Conservation (phyloP, 2,113 vertebrate species). For the Leiothrix lutea region DNA sequence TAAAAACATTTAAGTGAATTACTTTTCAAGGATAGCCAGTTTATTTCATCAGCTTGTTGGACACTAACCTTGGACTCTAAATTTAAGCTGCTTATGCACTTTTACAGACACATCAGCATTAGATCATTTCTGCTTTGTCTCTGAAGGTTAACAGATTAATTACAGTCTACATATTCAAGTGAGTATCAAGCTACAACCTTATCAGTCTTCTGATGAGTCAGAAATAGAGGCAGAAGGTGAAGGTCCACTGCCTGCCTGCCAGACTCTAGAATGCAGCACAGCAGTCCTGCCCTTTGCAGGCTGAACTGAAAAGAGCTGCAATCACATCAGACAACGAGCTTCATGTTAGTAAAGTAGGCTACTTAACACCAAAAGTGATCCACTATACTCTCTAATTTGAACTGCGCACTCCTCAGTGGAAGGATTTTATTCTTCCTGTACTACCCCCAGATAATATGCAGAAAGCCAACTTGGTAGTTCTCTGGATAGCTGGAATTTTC, state of each 20-base stretch:
- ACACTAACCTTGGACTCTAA: background rate
- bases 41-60: background rate
- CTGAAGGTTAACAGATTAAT: background rate
- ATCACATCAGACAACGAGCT: background rate
- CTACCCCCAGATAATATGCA: background rate
- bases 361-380: background rate
- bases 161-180: background rate
- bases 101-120: background rate
- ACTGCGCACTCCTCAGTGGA: background rate
- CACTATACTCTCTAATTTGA: background rate
- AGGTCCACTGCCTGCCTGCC: background rate
- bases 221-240: background rate
- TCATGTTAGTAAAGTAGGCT: background rate
- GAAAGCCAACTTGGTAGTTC: background rate
- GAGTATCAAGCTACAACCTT: background rate
- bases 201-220: background rate
- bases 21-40: background rate
- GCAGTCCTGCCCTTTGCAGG: background rate
- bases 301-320: background rate
- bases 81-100: background rate
- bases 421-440: background rate
- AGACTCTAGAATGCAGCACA: background rate
- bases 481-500: background rate
- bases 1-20: background rate
- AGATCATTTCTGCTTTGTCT: background rate